Evolutionary conservation across 2,888 invertebrate species (phyloP), one percentile per base, ranked within the genome.

Genomic region (Philereme transversata): DNA sequence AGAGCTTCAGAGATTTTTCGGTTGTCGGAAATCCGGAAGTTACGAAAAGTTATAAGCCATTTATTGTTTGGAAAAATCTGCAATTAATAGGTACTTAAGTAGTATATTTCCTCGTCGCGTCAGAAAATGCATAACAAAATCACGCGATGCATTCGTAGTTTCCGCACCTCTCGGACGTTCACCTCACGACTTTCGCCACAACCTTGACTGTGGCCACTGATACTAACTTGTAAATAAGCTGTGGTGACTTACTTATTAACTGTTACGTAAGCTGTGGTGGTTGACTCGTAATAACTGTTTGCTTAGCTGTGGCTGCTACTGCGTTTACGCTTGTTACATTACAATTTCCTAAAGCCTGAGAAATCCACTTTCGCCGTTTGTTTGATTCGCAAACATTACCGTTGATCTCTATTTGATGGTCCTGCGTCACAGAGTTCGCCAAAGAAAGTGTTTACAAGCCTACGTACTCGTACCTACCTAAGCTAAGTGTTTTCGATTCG

Each of bases 171-270:
- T 36, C 54, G 76, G 81, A 60, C 86, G 70, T 75, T 76, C 87
- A 88, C 86, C 81, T 60, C 72, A 73, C 78, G 75, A 90, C 91
- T 91, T 91, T 91, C 91, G 87, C 91, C 78, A 74, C 88, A 90
- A 90, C 91, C 91, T 91, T 91, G 90, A 90, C 87, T 84, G 71
- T 73, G 73, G 78, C 49, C 11, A 35, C 34, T 52, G 36, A 77
- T 76, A 77, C 52, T 35, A 44, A 49, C 49, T 56, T 11, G 50
- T 41, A 36, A 9, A n/a, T 46, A 55, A 0, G 41, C 54, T 56
- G 48, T 52, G 52, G 6, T 34, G 4, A 49, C 47, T 54, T 43
- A 41, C 46, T 11, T 52, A 60, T 47, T 33, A 33, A 56, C 55
- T 51, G 44, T 56, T 60, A 44, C 43, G n/a, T 40, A 52, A 44